phyloP scores from a whole-genome alignment of 2,113 vertebrate species.

The Callipepla californica region DNA sequence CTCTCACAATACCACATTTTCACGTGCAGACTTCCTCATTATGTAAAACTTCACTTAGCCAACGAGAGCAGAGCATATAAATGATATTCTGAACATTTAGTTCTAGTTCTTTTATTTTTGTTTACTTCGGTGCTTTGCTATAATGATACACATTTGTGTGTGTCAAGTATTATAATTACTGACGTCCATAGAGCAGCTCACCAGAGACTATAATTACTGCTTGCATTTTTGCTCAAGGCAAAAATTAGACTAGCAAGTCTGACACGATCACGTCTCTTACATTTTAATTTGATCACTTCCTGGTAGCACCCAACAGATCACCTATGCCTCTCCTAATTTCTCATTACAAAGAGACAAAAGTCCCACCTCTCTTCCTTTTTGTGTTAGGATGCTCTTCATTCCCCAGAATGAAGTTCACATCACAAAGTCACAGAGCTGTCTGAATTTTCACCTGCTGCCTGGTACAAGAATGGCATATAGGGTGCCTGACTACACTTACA shows the following conservation, averaged over 20 bases:
- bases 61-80: neutral
- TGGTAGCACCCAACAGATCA: neutral
- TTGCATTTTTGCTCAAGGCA: neutral
- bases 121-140: conserved; percentile 27
- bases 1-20: neutral
- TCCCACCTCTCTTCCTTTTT: neutral
- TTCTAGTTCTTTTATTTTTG: conserved; percentile 27
- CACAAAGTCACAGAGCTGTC: neutral
- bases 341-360: neutral
- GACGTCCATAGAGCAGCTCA: neutral
- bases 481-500: fast-evolving
- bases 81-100: conserved; percentile 7
- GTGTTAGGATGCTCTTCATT: neutral
- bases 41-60: neutral
- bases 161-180: neutral
- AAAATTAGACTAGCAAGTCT: conserved; percentile 34
- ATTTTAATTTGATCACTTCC: conserved; percentile 4
- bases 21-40: neutral
- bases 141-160: neutral
- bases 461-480: neutral
- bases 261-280: neutral
- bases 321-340: neutral
- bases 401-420: neutral
- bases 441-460: neutral
- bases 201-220: conserved; percentile 23